Base-by-base conservation (phyloP, 2,113 vertebrate species). In the Dasypus novemcinctus region DNA sequence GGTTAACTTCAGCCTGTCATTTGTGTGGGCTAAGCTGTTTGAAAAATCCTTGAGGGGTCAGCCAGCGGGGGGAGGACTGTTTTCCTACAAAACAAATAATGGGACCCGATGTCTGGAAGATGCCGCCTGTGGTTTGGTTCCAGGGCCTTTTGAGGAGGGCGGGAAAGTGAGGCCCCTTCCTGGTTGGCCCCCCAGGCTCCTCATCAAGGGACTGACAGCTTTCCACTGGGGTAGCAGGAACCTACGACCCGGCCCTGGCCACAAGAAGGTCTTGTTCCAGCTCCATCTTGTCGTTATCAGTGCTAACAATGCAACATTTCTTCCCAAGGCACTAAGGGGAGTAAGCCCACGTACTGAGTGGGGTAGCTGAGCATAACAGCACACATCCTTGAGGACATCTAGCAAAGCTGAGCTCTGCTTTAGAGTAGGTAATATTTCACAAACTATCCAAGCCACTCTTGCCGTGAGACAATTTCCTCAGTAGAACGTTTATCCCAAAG, bases 1-100 rank as follows among this genome's bases (percentile, higher is more conserved):
- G 59, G 97, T 97, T 97, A 98, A 83, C 97, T 97, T 90, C 74
- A 97, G 93, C 96, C 97, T 98, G 97, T 98, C 97, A 98, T 98
- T 98, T 98, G 97, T 94, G 97, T 97, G 96, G 97, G 97, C 94
- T 98, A 96, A 97, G 95, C 46, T 88, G 98, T 97, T 97, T 93
- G 95, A 97, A 96, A 91, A 85, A 69, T 92, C 96, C 89, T 93
- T 83, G 46, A 76, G 31, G 89, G 63, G 82, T 86, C 91, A 95
- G 93, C 80, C 91, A 87, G 85, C 71, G 71, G 94, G 94, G 83
- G 94, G 96, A 96, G 90, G 83, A 91, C 57, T 41, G 66, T 90
- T 95, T 96, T 82, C 93, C 90, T 92, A 97, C 90, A 98, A 57
- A 98, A 98, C 96, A 98, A 97, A 97, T 97, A 98, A 95, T 97